These are phyloP conservation scores for Apistogramma diplotaenia DNA, from an alignment of 2,113 vertebrate genomes.

Conservation along the genomic window DNA sequence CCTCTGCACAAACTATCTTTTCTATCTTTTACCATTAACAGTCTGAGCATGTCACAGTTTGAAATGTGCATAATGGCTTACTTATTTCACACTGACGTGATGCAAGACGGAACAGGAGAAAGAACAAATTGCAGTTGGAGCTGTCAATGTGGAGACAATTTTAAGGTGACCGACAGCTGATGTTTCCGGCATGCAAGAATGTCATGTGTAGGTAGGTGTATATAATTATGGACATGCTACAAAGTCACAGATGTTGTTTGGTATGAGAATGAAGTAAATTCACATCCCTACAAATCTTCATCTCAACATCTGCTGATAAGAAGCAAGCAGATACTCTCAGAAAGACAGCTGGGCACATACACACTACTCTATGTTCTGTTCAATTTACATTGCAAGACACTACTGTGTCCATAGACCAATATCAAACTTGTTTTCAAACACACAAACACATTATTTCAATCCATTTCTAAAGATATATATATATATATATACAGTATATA, in stretches of 20 bases:
- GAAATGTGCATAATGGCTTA: slow-evolving; percentile 43
- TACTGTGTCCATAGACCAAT: not conserved
- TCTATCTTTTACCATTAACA: slow-evolving; percentile 37
- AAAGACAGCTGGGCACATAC: not conserved
- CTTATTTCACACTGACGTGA: slow-evolving; percentile 8
- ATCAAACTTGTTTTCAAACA: not conserved
- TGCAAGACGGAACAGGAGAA: not conserved
- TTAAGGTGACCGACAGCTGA: slow-evolving; percentile 27
- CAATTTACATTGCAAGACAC: not conserved
- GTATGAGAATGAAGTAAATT: not conserved
- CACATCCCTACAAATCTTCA: not conserved
- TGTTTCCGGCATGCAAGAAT: not conserved
- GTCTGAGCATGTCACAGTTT: slow-evolving; percentile 28
- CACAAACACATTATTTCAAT: not conserved
- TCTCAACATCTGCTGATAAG: not conserved
- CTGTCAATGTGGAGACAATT: not conserved
- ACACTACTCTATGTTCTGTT: not conserved
- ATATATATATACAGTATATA: no score
- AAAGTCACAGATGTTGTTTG: not conserved
- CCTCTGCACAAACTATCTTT: slow-evolving; percentile 8
- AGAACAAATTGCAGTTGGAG: slow-evolving; percentile 14
- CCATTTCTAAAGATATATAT: not conserved
- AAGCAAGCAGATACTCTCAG: not conserved
- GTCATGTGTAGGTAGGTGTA: not conserved
- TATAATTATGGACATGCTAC: no score